A percentile compares a stretch with the other conserved stretches of the same genome.
phyloP scores from a whole-genome alignment of 2,888 invertebrate genomes.

The Alsophila aescularia region DNA sequence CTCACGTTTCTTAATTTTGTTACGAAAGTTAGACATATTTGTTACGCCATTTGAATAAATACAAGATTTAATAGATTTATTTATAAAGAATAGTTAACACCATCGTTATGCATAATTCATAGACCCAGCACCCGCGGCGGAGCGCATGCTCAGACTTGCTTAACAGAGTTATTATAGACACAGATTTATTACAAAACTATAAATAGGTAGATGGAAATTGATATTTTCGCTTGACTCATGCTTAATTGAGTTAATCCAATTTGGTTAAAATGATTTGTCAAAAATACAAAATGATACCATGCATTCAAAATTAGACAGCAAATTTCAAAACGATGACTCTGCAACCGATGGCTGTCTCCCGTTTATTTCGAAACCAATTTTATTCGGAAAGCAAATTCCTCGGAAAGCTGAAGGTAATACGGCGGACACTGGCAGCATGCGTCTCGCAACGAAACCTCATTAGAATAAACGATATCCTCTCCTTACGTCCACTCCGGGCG shows the following conservation, averaged over 20 bases:
- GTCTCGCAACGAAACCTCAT: slow-evolving; percentile 73
- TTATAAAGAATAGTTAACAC: slow-evolving; percentile 18
- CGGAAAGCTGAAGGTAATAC: slow-evolving; percentile 48
- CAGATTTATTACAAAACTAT: background rate
- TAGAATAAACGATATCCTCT: slow-evolving; percentile 85
- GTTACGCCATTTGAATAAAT: slow-evolving; percentile 31
- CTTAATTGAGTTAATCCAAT: slow-evolving; percentile 8
- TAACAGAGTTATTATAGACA: slow-evolving; percentile 12
- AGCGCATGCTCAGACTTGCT: background rate
- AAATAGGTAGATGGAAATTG: slow-evolving; percentile 3
- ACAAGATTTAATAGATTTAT: slow-evolving; percentile 20
- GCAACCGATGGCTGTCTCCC: background rate
- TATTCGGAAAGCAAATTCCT: slow-evolving; percentile 36
- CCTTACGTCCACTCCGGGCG: slow-evolving; percentile 80
- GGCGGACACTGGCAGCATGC: slow-evolving; percentile 59
- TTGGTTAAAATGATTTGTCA: slow-evolving; percentile 5
- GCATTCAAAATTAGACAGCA: slow-evolving; percentile 14
- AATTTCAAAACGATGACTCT: slow-evolving; percentile 10
- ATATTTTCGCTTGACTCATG: slow-evolving; percentile 1
- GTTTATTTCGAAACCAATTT: slow-evolving; percentile 32
- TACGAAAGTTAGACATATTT: slow-evolving; percentile 31
- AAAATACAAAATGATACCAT: slow-evolving; percentile 5
- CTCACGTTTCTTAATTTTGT: slow-evolving; percentile 24
- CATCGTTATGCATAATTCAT: slow-evolving; percentile 29
- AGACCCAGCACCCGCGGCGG: slow-evolving; percentile 7